Evolutionary conservation across 2,113 vertebrate species (phyloP).

Genomic region (Rhadina sibilatrix): DNA sequence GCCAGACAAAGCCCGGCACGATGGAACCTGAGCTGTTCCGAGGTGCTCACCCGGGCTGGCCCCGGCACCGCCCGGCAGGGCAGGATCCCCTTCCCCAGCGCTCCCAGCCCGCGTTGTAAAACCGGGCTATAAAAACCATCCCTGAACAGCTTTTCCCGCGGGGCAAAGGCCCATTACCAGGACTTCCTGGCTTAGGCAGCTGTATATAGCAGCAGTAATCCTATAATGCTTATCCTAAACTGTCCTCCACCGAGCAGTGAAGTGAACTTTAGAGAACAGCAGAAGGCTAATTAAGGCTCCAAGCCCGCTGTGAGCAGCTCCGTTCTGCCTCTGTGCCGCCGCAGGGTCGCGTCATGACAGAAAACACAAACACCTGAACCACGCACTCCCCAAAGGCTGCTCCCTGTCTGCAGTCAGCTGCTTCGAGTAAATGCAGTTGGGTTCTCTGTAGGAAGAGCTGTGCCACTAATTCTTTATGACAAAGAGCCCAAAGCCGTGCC

Average conservation of each 20-base stretch:
- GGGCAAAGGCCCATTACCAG: conserved; percentile 60
- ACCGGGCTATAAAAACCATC: conserved; percentile 13
- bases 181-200: conserved; percentile 68
- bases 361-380: not conserved
- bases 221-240: conserved; percentile 71
- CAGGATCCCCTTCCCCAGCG: not conserved
- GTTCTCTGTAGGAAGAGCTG: not conserved
- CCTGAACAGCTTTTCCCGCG: conserved; percentile 44
- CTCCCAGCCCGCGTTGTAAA: not conserved
- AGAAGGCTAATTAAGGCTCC: conserved; percentile 42
- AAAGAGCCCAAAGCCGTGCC: not conserved
- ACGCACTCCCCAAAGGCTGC: too few relatives aligned
- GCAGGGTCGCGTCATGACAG: fast-evolving
- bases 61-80: not conserved
- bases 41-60: not conserved
- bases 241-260: conserved; percentile 58
- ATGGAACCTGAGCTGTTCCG: not conserved
- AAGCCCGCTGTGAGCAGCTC: not conserved
- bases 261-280: conserved; percentile 55
- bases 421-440: not conserved
- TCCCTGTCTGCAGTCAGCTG: not conserved
- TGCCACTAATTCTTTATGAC: not conserved
- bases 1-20: not conserved
- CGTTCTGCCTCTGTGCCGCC: not conserved
- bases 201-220: conserved; percentile 68